Base-by-base conservation (phyloP, 2,888 invertebrate genomes). In the Oscheius sp. region DNA sequence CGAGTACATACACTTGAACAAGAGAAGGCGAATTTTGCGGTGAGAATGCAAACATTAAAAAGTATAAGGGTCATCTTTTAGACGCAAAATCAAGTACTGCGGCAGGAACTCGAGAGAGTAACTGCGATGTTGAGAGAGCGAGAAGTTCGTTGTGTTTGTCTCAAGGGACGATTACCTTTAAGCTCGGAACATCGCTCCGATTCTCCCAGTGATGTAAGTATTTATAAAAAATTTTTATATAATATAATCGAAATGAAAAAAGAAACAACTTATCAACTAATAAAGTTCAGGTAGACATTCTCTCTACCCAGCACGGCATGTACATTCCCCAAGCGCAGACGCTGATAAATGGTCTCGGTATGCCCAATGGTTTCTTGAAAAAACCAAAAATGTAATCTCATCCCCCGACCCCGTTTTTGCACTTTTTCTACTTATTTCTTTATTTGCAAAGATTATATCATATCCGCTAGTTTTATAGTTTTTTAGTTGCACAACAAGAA, bases 31-130 rank as follows among this genome's bases (percentile, higher is more conserved):
- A 67, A 75, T 8, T 47, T 81, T 6, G 49, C 70, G 64, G 80
- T 80, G 24, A 44, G 70, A n/a, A 30, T n/a, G n/a, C n/a, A n/a
- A n/a, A n/a, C n/a, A n/a, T n/a, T n/a, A n/a, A n/a, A 26, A 17
- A 28, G 9, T 1, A 30, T 30, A 30, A 26, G 30, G 1, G 26
- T 26, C 28, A 4, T 8, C 5, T 72, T 82, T 71, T 76, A 84
- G 81, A 83, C 84, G 6, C 82, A 82, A 68, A 83, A 82, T 61
- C 73, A 78, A 49, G 84, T 80, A 38, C 72, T 85, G 26, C 75
- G 80, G 14, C 75, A 83, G 41, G 85, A 85, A 68, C 67, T 84
- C 50, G 85, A 85, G 28, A 73, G 84, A 47, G 68, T 85, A 30
- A 78, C 78, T 12, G 79, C 77, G 9, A 63, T 85, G 47, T 44